Evolutionary conservation across 2,797 vertebrate genomes (phyloP).

Genomic region (Alosa sapidissima): DNA sequence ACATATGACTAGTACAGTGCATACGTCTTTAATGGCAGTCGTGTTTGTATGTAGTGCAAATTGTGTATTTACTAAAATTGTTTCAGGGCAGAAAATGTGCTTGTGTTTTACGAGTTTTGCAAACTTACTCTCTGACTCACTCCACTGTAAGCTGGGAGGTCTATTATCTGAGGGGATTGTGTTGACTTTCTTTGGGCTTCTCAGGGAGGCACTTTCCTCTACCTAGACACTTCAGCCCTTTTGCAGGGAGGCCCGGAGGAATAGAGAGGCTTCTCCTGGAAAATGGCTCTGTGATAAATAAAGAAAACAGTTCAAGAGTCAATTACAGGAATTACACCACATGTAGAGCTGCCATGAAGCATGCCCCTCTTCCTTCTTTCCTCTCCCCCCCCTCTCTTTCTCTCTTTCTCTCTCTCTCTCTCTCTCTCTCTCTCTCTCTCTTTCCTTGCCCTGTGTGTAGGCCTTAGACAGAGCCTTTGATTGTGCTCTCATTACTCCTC

Average conservation of each 20-base stretch:
- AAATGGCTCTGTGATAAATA: conserved; percentile 42
- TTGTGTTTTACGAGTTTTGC: too few species aligned
- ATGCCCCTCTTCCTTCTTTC: not conserved
- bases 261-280: conserved; percentile 27
- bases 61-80: too few species aligned
- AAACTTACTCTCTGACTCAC: not conserved
- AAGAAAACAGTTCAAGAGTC: conserved; percentile 50
- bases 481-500: conserved; percentile 46
- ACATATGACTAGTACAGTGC: too few species aligned
- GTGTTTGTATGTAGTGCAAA: too few species aligned
- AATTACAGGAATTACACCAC: conserved; percentile 45
- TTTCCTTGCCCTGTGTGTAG: conserved; percentile 29
- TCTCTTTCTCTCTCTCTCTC: not conserved
- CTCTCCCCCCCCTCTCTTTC: not conserved
- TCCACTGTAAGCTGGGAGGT: not conserved
- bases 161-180: not conserved
- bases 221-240: not conserved
- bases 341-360: conserved; percentile 29
- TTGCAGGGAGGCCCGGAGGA: not conserved
- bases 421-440: not conserved
- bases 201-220: not conserved
- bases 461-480: conserved; percentile 36
- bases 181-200: not conserved
- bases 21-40: too few species aligned
- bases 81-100: too few species aligned